phyloP scores from a whole-genome alignment of 2,888 invertebrate species.

The Eutolmus rufibarbis region DNA sequence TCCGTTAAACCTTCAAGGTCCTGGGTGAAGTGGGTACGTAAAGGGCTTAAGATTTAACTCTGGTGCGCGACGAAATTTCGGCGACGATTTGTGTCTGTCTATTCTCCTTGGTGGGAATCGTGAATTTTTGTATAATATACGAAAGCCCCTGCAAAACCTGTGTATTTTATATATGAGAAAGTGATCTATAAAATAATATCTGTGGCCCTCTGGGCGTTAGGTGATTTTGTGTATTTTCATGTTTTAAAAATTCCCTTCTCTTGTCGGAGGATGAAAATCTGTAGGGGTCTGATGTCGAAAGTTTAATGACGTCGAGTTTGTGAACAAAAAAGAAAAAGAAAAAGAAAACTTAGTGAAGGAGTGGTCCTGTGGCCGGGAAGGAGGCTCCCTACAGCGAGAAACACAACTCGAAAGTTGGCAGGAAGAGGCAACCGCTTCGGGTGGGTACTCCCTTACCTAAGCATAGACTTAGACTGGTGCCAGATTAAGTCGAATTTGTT shows the following conservation, averaged over 20 bases:
- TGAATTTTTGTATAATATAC: neutral
- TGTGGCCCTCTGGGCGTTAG: conserved; percentile 13
- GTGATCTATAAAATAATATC: conserved; percentile 6
- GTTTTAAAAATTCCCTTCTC: neutral
- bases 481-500: neutral
- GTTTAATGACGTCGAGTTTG: conserved; percentile 17
- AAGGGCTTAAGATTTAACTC: neutral
- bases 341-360: neutral
- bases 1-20: neutral
- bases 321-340: neutral
- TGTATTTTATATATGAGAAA: neutral
- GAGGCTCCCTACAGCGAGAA: neutral
- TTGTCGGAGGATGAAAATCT: neutral
- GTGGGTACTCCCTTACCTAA: neutral
- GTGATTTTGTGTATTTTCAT: conserved; percentile 26
- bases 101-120: neutral
- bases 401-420: neutral
- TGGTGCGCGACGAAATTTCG: conserved; percentile 7
- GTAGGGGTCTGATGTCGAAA: neutral
- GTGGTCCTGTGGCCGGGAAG: neutral
- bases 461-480: neutral
- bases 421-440: neutral
- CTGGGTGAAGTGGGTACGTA: neutral
- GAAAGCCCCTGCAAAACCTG: neutral
- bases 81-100: neutral